phyloP scores from a whole-genome alignment of 1,140 invertebrate species.

The Teleopsis dalmanni region DNA sequence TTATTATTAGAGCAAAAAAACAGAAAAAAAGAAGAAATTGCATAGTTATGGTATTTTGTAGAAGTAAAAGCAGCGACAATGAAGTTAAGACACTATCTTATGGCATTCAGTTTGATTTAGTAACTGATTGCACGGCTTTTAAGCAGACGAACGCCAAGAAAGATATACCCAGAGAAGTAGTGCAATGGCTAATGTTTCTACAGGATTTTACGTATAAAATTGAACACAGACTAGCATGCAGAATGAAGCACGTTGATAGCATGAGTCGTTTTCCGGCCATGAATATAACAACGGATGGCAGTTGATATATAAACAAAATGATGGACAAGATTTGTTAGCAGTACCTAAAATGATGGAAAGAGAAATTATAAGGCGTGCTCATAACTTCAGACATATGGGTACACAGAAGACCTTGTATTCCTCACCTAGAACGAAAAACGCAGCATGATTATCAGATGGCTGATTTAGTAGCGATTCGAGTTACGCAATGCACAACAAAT shows the following conservation, averaged over 20 bases:
- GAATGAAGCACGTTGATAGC: background rate
- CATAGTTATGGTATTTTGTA: conserved; percentile 15
- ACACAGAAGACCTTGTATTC: background rate
- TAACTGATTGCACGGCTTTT: conserved; percentile 39
- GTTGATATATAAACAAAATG: background rate
- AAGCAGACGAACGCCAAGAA: conserved; percentile 37
- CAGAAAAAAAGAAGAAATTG: conserved; percentile 3
- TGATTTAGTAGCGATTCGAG: conserved; percentile 38
- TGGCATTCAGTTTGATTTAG: conserved; percentile 35
- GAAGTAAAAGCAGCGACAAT: conserved; percentile 31
- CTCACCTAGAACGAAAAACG: conserved; percentile 11
- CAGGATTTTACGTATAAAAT: conserved; percentile 41
- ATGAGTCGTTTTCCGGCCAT: background rate
- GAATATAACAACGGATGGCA: background rate
- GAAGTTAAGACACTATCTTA: conserved; percentile 30
- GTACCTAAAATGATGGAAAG: background rate
- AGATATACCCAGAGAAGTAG: conserved; percentile 23
- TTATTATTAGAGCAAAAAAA: conserved; percentile 8
- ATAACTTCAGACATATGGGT: background rate
- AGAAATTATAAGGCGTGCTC: background rate
- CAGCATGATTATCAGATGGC: conserved; percentile 20
- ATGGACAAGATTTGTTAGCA: background rate
- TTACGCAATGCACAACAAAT: conserved; percentile 28
- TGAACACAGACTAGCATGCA: conserved; percentile 28
- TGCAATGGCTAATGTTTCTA: conserved; percentile 39